A percentile compares a stretch with the other conserved stretches of the same genome.
Evolutionary conservation across 92 coral and sea anemone genomes (phyloP).

Genomic region (Meandrina meandrites): DNA sequence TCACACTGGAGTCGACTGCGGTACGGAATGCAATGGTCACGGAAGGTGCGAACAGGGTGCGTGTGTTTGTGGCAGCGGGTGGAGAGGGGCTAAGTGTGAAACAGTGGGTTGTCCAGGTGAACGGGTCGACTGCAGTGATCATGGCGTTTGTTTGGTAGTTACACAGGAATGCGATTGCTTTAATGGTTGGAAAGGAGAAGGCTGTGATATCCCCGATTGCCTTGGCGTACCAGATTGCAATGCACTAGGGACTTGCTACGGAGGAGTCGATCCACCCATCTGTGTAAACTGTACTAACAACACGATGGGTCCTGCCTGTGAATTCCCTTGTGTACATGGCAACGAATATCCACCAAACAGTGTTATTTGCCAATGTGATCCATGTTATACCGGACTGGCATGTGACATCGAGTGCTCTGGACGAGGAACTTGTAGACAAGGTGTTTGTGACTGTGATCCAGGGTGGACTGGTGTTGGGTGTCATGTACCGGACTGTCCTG

Average conservation of each 20-base stretch:
- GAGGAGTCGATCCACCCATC: slow-evolving; percentile 87
- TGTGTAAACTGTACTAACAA: slow-evolving; percentile 92
- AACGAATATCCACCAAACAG: slow-evolving; percentile 87
- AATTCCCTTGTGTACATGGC: slow-evolving; percentile 91
- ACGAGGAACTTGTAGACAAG: slow-evolving; percentile 73
- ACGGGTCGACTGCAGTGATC: slow-evolving; percentile 91
- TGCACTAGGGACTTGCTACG: slow-evolving; percentile 85
- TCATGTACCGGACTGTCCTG: slow-evolving; percentile 91
- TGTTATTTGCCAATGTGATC: slow-evolving; percentile 82
- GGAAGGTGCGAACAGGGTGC: too few species aligned
- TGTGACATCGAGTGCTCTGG: slow-evolving; percentile 88
- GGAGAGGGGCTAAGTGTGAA: slow-evolving; percentile 94
- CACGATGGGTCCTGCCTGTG: slow-evolving; percentile 97
- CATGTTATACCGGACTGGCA: slow-evolving; percentile 81
- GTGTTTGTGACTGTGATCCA: slow-evolving; percentile 68
- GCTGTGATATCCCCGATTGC: slow-evolving; percentile 92
- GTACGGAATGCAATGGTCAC: too few species aligned
- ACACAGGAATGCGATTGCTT: slow-evolving; percentile 89
- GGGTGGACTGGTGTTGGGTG: slow-evolving; percentile 98
- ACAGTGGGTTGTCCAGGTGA: slow-evolving; percentile 95
- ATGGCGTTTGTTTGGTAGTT: slow-evolving; percentile 85
- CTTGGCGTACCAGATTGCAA: slow-evolving; percentile 97
- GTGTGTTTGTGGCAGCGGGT: slow-evolving; percentile 85
- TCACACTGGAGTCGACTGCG: too few species aligned
- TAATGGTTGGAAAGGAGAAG: slow-evolving; percentile 95